A percentile compares a stretch with the other conserved stretches of the same genome.
Evolutionary conservation across 2,797 vertebrate species (phyloP).

Genomic region (Rhinophrynus dorsalis): DNA sequence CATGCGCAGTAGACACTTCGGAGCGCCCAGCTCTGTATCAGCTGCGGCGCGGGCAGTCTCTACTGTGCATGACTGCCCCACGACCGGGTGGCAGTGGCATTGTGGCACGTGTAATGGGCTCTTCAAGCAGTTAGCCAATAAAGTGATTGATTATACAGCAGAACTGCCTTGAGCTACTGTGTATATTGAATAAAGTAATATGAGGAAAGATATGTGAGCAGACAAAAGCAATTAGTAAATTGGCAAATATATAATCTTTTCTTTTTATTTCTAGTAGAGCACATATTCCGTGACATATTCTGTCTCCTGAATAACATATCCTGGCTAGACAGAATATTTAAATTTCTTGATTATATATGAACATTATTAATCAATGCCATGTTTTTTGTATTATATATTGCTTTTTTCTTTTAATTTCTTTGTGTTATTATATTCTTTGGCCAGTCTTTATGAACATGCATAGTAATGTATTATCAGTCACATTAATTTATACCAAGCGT

Average conservation of each 20-base stretch:
- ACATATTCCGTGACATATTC: background rate
- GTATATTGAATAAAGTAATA: background rate
- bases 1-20: too few relatives aligned
- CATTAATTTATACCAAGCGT: background rate
- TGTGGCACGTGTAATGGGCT: too few relatives aligned
- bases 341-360: background rate
- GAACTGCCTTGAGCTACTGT: background rate
- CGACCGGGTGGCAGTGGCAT: too few relatives aligned
- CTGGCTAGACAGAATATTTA: background rate
- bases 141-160: background rate
- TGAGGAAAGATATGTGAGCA: background rate
- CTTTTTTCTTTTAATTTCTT: background rate
- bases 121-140: background rate
- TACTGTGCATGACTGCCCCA: too few relatives aligned
- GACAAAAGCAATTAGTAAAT: conserved; percentile 1
- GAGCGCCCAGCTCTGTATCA: too few relatives aligned
- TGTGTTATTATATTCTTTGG: background rate
- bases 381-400: background rate
- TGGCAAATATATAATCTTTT: conserved; percentile 3
- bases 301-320: background rate
- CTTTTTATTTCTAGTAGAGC: background rate
- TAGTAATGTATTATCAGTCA: background rate
- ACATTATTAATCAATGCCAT: conserved; percentile 14
- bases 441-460: background rate
- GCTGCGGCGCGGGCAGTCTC: too few relatives aligned